Evolutionary conservation across 1,140 invertebrate genomes (phyloP).

Genomic region (Meteorus sp.): DNA sequence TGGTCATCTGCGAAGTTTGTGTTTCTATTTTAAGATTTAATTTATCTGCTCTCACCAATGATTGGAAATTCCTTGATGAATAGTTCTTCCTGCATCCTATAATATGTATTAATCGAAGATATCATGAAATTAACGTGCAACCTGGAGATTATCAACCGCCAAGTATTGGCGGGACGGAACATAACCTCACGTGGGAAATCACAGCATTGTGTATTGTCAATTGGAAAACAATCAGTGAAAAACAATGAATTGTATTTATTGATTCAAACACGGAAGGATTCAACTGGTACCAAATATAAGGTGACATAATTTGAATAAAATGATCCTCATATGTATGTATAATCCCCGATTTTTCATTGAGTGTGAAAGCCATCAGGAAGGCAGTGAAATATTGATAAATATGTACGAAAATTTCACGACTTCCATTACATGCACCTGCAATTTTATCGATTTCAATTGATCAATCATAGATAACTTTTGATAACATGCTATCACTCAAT

Average conservation of each 20-base stretch:
- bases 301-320: constrained; percentile 31
- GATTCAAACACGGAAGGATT: constrained; percentile 67
- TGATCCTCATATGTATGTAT: too few species aligned
- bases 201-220: constrained; percentile 61
- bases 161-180: constrained; percentile 49
- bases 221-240: constrained; percentile 66
- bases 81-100: too few species aligned
- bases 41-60: too few species aligned
- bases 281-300: constrained; percentile 68
- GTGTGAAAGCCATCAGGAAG: not conserved
- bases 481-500: constrained; percentile 12
- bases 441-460: too few species aligned
- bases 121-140: constrained; percentile 75
- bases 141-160: constrained; percentile 66
- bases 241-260: constrained; percentile 64
- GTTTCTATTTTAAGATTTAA: too few species aligned
- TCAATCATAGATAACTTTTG: too few species aligned
- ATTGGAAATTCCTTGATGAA: too few species aligned
- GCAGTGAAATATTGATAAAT: not conserved
- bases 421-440: too few species aligned
- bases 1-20: too few species aligned
- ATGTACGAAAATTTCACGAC: not conserved
- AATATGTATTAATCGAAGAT: too few species aligned
- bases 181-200: constrained; percentile 47
- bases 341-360: too few species aligned